Conservation (phyloP, 2,888 invertebrate species). For the Ochropleura plecta region DNA sequence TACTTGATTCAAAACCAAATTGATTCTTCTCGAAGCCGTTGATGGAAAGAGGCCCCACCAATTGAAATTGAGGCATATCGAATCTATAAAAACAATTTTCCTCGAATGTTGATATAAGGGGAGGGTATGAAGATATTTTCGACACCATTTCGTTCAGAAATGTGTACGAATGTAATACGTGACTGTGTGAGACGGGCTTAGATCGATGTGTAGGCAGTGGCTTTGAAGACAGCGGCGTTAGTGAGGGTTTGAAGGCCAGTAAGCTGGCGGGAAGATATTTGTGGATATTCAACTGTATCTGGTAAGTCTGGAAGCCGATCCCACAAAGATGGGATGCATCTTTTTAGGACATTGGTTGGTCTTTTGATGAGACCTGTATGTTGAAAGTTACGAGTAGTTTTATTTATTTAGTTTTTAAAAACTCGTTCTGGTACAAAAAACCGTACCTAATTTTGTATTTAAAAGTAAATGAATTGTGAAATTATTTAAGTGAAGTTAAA, state of each 20-base stretch:
- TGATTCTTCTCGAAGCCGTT: slow-evolving; percentile 75
- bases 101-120: slow-evolving; percentile 83
- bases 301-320: background rate
- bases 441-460: too few relatives aligned
- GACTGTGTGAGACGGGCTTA: slow-evolving; percentile 81
- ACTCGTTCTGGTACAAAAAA: too few relatives aligned
- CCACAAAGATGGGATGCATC: background rate
- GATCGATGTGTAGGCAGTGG: slow-evolving; percentile 69
- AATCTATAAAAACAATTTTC: slow-evolving; percentile 89
- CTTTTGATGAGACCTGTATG: background rate
- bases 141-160: slow-evolving; percentile 79
- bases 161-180: slow-evolving; percentile 83
- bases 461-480: too few relatives aligned
- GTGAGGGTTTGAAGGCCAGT: slow-evolving; percentile 27
- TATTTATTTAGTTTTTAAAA: too few relatives aligned
- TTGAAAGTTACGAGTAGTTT: too few relatives aligned
- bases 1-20: slow-evolving; percentile 82
- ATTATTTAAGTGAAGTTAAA: too few relatives aligned
- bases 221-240: slow-evolving; percentile 55
- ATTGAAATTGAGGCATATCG: slow-evolving; percentile 89
- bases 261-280: background rate
- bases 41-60: slow-evolving; percentile 83
- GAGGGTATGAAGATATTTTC: slow-evolving; percentile 76
- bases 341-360: background rate
- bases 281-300: background rate